Evolutionary conservation across 2,113 vertebrate species (phyloP).

Genomic region (Sterrhoptilus dennistouni): DNA sequence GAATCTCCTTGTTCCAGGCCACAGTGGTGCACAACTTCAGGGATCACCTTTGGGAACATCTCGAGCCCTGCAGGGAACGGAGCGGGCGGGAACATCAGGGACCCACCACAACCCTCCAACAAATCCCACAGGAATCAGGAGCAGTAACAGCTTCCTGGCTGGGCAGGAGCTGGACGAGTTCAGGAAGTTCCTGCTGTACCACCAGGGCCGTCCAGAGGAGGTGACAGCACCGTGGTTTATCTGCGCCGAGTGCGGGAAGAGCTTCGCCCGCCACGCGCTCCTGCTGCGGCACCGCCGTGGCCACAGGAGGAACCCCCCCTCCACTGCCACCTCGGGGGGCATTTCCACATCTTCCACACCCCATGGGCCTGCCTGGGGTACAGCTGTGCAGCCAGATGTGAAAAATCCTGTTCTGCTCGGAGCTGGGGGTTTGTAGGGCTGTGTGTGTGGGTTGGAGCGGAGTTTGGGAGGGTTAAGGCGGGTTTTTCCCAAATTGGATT

Average conservation of each 20-base stretch:
- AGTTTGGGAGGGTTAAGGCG: neutral
- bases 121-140: rapidly evolving
- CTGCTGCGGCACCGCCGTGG: neutral
- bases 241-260: neutral
- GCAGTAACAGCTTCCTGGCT: rapidly evolving
- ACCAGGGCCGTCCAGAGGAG: neutral
- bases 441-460: rapidly evolving
- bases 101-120: rapidly evolving
- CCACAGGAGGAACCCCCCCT: neutral
- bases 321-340: neutral
- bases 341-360: rapidly evolving
- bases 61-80: rapidly evolving
- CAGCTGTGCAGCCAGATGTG: rapidly evolving
- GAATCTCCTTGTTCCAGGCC: neutral
- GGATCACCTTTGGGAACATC: neutral
- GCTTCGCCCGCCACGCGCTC: neutral
- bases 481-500: neutral
- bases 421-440: rapidly evolving
- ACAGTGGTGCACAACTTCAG: rapidly evolving
- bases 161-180: neutral
- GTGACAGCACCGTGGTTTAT: rapidly evolving
- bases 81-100: rapidly evolving
- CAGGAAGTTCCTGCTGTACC: neutral
- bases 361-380: rapidly evolving
- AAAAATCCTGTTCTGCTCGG: rapidly evolving